phyloP scores from a whole-genome alignment of 2,888 invertebrate genomes.

The Hemithea aestivaria region DNA sequence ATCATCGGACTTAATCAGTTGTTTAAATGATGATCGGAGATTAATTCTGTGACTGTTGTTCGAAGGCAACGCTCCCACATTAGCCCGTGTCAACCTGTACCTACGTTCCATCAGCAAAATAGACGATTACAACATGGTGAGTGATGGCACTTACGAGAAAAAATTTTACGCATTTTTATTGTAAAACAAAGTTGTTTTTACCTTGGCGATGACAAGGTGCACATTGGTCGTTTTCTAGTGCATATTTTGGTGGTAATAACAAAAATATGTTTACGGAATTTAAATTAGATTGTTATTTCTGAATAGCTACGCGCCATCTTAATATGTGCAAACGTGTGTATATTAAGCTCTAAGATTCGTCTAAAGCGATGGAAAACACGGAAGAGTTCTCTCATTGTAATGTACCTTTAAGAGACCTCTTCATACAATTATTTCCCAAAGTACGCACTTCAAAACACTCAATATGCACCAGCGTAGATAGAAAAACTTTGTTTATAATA shows the following conservation, averaged over 20 bases:
- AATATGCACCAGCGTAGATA: background rate
- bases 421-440: no score
- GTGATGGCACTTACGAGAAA: slow-evolving; percentile 70
- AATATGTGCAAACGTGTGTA: no score
- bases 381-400: no score
- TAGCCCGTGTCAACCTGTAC: slow-evolving; percentile 96
- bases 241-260: no score
- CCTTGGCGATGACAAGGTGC: background rate
- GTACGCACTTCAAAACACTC: no score
- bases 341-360: no score
- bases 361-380: no score
- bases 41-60: slow-evolving; percentile 38
- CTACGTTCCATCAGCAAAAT: slow-evolving; percentile 99
- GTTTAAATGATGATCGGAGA: slow-evolving; percentile 29
- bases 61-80: slow-evolving; percentile 89
- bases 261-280: no score
- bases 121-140: slow-evolving; percentile 99
- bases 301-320: no score
- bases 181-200: slow-evolving; percentile 53
- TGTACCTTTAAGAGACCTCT: no score
- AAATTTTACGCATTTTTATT: slow-evolving; percentile 49
- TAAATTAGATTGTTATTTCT: no score
- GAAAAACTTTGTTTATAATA: slow-evolving; percentile 62
- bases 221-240: no score
- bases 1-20: slow-evolving; percentile 10